Base-by-base conservation (phyloP, 2,113 vertebrate species). In the Puffinus mauretanicus region DNA sequence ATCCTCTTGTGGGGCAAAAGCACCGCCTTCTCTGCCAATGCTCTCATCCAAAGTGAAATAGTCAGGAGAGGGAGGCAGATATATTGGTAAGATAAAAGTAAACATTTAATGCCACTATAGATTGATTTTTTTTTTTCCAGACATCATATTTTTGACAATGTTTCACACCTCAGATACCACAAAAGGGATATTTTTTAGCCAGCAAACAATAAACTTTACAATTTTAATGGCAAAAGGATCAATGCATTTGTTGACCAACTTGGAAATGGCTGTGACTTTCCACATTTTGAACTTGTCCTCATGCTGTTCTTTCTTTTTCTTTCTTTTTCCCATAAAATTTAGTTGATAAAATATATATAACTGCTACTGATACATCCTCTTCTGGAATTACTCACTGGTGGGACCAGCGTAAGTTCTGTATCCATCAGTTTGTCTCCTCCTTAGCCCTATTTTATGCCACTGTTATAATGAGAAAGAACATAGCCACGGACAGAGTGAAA, bases 21-120 rank as follows among this genome's bases (percentile, higher is more conserved):
- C 54, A 57, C 34, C 17, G 10, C 51, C 29, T 17, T 82, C 67
- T 65, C 36, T 62, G 3, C 3, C 60, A 95, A 72, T 30, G 19
- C 38, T 65, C 42, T 66, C n/a, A 44, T 32, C 22, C 32, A n/a
- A 94, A 79, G 79, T 30, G 46, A 79, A 78, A 87, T 4, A 70
- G 67, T 82, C 80, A 96, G 85, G 32, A 90, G 11, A 80, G 75
- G 82, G 69, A 98, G 89, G 88, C 96, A 85, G 38, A 88, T 97
- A 65, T 97, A 96, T 80, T 93, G 67, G 73, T 96, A 98, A 97
- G 97, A 98, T 97, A 98, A 98, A 98, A 98, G 98, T 98, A 98
- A 98, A 98, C 98, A 98, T 98, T 98, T 98, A 98, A 98, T 98
- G 98, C 96, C 98, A 98, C 97, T 97, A 98, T 97, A 97, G 60